phyloP scores from a whole-genome alignment of 1,140 invertebrate genomes.

The Drosophila nigrodunni region DNA sequence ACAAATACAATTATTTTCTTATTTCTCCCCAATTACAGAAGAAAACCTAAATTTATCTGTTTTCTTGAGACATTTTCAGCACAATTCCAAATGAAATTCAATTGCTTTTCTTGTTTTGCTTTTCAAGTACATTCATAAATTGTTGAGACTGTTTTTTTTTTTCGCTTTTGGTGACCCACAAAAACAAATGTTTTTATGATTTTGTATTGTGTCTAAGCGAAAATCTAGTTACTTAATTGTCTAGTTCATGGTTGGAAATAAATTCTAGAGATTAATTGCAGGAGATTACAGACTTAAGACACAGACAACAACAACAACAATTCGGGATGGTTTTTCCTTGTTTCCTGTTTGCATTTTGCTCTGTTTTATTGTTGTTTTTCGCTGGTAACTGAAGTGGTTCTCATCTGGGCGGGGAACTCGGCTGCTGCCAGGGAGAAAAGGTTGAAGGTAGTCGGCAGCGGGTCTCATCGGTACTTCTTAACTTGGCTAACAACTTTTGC shows the following conservation, averaged over 20 bases:
- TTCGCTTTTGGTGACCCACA: conserved; percentile 16
- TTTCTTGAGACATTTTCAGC: background rate
- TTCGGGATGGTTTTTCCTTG: conserved; percentile 11
- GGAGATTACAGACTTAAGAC: conserved; percentile 49
- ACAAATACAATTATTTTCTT: conserved; percentile 1
- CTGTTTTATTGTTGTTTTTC: background rate
- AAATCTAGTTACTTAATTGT: conserved; percentile 52
- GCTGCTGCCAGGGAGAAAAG: conserved; percentile 61
- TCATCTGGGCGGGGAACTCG: background rate
- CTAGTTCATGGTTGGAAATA: conserved; percentile 36
- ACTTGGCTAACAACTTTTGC: conserved; percentile 68
- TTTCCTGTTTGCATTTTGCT: conserved; percentile 4
- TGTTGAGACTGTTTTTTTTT: conserved; percentile 38
- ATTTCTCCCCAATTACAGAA: conserved; percentile 1
- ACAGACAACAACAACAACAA: conserved; percentile 3
- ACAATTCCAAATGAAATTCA: conserved; percentile 10
- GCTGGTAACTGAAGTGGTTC: conserved; percentile 50
- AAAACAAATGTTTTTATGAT: conserved; percentile 50
- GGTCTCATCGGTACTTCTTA: conserved; percentile 45
- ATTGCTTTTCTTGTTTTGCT: conserved; percentile 16
- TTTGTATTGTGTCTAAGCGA: conserved; percentile 19
- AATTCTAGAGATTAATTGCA: conserved; percentile 61
- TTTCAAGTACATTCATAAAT: conserved; percentile 36
- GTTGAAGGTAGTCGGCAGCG: conserved; percentile 65
- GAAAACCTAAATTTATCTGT: conserved; percentile 8